Conservation (phyloP, 2,113 vertebrate species). For the Nycticryphes semicollaris region DNA sequence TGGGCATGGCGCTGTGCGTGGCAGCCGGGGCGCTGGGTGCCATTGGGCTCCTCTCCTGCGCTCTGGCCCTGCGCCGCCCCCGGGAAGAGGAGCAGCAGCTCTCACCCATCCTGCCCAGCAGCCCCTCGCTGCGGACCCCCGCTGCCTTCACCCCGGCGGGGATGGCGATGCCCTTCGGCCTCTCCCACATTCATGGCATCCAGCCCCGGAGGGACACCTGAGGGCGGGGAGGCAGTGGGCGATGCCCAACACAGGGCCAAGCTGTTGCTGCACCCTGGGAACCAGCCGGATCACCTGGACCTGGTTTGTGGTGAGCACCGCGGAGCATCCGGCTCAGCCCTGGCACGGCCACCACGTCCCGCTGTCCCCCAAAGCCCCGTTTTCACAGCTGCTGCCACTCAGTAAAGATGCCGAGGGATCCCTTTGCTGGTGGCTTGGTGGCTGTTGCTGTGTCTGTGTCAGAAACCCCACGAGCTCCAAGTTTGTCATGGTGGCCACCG, state of each 20-base stretch:
- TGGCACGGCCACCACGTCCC: accelerated
- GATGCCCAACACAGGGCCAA: neutral
- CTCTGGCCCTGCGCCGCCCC: neutral
- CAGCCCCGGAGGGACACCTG: constrained; percentile 45
- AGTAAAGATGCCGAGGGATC: neutral
- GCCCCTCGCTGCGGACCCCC: neutral
- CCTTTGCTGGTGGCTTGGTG: neutral
- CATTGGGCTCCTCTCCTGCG: constrained; percentile 31
- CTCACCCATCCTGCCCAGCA: neutral
- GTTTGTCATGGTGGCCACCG: too few species aligned
- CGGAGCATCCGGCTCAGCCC: neutral
- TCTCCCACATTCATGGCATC: constrained; percentile 1
- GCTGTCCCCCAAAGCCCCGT: accelerated
- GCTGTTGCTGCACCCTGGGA: neutral
- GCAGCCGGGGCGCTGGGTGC: neutral
- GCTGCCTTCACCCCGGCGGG: neutral
- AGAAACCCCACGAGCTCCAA: accelerated
- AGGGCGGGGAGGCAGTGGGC: neutral
- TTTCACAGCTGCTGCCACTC: neutral
- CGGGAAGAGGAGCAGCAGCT: constrained; percentile 30
- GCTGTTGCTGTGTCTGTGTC: neutral
- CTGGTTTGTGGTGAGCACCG: neutral
- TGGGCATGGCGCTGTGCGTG: constrained; percentile 31
- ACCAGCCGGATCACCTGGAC: neutral
- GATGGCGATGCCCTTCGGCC: neutral